phyloP scores from a whole-genome alignment of 2,113 vertebrate genomes.

The Embiotoca jacksoni region DNA sequence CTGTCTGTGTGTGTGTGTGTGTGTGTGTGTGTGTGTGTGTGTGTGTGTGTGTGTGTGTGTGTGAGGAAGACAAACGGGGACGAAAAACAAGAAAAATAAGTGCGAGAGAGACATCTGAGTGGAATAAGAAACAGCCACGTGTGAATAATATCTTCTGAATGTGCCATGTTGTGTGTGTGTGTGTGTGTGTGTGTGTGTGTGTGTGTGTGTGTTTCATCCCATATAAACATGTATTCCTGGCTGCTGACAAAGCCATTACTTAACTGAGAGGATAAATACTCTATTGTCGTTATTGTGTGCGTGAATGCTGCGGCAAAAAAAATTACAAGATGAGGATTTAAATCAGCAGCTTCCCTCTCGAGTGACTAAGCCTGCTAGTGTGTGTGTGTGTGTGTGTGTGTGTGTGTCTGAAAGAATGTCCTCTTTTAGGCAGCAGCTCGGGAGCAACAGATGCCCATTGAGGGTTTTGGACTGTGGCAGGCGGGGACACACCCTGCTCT shows the following conservation, averaged over 20 bases:
- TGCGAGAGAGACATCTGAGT: not conserved
- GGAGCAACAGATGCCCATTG: constrained; percentile 77
- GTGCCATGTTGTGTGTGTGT: constrained; percentile 23
- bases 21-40: not conserved
- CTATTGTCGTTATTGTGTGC: constrained; percentile 4
- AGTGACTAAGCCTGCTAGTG: constrained; percentile 6
- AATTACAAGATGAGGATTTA: constrained; percentile 24
- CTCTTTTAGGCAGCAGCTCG: constrained; percentile 66
- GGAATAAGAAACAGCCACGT: constrained; percentile 40
- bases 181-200: constrained; percentile 21
- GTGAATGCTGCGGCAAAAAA: not conserved
- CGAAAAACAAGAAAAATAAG: not conserved
- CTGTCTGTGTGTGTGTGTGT: constrained; percentile 10
- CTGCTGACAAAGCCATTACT: not conserved
- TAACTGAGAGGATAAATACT: not conserved
- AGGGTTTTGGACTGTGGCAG: constrained; percentile 66
- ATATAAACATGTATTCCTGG: not conserved
- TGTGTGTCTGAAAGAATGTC: constrained; percentile 62
- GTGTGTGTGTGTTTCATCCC: constrained; percentile 1
- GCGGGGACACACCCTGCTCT: constrained; percentile 73
- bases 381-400: not conserved
- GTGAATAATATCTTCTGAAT: constrained; percentile 45
- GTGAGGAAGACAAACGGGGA: not conserved
- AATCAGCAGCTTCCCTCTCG: constrained; percentile 41
- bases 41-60: constrained; percentile 2